Evolutionary conservation across 1,140 invertebrate species (phyloP).

Genomic region (Branchinecta lindahli): DNA sequence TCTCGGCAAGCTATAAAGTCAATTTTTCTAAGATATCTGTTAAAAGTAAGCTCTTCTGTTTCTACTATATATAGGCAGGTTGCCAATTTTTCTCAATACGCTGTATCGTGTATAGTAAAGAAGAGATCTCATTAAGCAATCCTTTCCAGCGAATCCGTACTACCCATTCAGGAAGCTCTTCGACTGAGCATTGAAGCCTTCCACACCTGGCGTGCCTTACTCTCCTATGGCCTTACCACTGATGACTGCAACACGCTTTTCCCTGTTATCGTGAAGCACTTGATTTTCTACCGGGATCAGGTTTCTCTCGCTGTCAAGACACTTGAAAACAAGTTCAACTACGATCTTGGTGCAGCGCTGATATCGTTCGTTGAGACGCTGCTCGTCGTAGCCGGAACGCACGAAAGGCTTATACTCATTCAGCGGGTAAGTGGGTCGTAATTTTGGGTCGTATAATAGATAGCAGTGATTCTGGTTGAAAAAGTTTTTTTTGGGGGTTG

Average conservation of each 20-base stretch:
- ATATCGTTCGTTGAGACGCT: background rate
- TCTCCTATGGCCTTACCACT: slow-evolving; percentile 32
- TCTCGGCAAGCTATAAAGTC: too few relatives aligned
- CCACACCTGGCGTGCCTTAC: slow-evolving; percentile 32
- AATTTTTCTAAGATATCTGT: too few relatives aligned
- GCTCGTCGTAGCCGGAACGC: background rate
- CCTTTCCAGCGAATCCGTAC: slow-evolving; percentile 27
- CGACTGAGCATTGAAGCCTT: slow-evolving; percentile 31
- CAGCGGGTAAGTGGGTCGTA: background rate
- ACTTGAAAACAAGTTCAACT: background rate
- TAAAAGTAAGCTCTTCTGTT: too few relatives aligned
- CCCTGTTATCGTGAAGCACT: background rate
- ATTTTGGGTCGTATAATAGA: too few relatives aligned
- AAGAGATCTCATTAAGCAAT: background rate
- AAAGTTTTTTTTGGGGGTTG: too few relatives aligned
- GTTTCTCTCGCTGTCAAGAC: background rate
- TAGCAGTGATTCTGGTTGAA: too few relatives aligned
- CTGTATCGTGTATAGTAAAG: too few relatives aligned
- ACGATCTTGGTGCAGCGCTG: background rate
- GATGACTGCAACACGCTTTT: slow-evolving; percentile 20
- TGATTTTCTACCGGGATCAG: background rate
- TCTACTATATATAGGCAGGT: too few relatives aligned
- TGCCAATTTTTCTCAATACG: too few relatives aligned
- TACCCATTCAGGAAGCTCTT: slow-evolving; percentile 28
- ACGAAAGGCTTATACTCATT: background rate